Base-by-base conservation (phyloP, 2,113 vertebrate genomes). In the Antigone vipio region DNA sequence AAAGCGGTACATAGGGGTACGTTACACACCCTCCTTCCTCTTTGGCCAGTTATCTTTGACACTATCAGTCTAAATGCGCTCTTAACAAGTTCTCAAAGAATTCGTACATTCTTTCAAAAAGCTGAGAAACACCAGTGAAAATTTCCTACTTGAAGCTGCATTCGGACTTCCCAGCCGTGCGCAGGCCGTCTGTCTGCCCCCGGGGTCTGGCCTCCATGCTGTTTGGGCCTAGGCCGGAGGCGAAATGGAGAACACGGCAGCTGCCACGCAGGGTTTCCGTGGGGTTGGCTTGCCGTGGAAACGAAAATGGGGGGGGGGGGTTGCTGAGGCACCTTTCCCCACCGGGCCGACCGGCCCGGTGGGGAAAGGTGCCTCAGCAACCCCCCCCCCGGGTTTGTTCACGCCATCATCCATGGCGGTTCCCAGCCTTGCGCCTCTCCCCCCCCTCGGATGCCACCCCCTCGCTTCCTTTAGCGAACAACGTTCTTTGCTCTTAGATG, bases 81-180 rank as follows among this genome's bases (percentile, higher is more conserved):
- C 32, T 11, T 4, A 27, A 19, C 9, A 13, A 64, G 15, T 21
- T 27, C 45, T 47, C 22, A 4, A 5, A 53, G 14, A 15, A n/a
- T 5, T 12, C 5, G 0, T 4, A 16, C 49, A 3, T 12, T 17
- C 14, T 4, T 40, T 10, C 6, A 11, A 11, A 8, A 11, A 30
- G 12, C 64, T 3, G 8, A 1, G 45, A 5, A 11, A 7, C 56
- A 3, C 0, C 4, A 2, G 52, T 5, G 64, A 2, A 7, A 1
- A 1, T 9, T 4, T 11, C 30, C 34, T 1, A 0, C 3, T 0
- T 45, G 27, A 0, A 5, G 15, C 15, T 4, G 27, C 23, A 1
- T 0, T 17, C 21, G 5, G 42, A 1, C 14, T 2, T 2, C 17
- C 3, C 63, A 2, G 52, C 74, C 5, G 6, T 3, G n/a, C 71